These are phyloP conservation scores for Sebastes reedi DNA, from an alignment of 2,797 vertebrate genomes.

Conservation along the genomic window DNA sequence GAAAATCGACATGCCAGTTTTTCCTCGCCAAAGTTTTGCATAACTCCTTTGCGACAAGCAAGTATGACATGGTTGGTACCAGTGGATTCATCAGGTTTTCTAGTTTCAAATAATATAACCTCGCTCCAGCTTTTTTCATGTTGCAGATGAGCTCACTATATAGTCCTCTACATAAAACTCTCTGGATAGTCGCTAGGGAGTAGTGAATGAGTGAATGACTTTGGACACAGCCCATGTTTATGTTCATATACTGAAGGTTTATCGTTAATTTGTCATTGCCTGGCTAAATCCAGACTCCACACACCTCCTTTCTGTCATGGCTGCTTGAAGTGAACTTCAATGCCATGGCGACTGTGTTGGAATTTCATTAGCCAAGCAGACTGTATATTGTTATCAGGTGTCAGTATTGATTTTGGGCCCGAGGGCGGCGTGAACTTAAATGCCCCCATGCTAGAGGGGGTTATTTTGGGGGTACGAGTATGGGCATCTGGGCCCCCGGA, in stretches of 20 bases:
- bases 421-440: conserved; percentile 48
- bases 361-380: conserved; percentile 72
- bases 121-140: too few relatives aligned
- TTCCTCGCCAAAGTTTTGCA: too few relatives aligned
- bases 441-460: conserved; percentile 29
- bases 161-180: too few relatives aligned
- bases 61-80: too few relatives aligned
- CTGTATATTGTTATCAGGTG: conserved; percentile 57
- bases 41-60: too few relatives aligned
- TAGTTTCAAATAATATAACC: too few relatives aligned
- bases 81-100: too few relatives aligned
- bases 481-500: conserved; percentile 26
- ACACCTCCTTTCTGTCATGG: conserved; percentile 12
- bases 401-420: conserved; percentile 47
- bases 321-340: conserved; percentile 42
- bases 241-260: conserved; percentile 10
- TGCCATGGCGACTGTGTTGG: conserved; percentile 61
- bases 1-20: too few relatives aligned
- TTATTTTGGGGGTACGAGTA: conserved; percentile 37
- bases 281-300: neutral
- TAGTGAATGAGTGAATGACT: too few relatives aligned
- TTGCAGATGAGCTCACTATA: too few relatives aligned
- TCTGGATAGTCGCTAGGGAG: too few relatives aligned
- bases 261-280: conserved; percentile 10
- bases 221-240: neutral